Percentiles rank a stretch among this genome's conserved stretches.
These are phyloP conservation scores for Isurus oxyrinchus DNA, from an alignment of 2,113 vertebrate species.

Conservation along the genomic window DNA sequence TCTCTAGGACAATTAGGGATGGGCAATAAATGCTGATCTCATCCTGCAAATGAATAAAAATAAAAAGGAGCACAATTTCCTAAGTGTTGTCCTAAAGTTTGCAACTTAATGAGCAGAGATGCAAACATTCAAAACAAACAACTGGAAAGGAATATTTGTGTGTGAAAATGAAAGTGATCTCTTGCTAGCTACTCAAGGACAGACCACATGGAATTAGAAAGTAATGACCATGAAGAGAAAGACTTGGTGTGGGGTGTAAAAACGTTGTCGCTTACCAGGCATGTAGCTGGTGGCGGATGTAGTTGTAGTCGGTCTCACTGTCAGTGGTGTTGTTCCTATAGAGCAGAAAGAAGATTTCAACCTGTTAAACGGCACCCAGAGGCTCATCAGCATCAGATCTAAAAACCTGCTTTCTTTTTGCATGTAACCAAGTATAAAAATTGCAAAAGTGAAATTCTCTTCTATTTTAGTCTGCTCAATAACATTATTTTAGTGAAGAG, in stretches of 20 bases:
- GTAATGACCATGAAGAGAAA: neutral
- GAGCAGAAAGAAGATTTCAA: neutral
- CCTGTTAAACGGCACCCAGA: neutral
- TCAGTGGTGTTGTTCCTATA: neutral
- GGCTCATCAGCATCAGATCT: neutral
- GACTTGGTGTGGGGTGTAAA: neutral
- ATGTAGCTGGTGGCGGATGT: neutral
- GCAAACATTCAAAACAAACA: too few relatives aligned
- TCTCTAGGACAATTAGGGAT: too few relatives aligned
- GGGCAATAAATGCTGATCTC: too few relatives aligned
- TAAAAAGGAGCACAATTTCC: too few relatives aligned
- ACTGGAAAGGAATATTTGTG: too few relatives aligned
- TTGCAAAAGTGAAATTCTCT: neutral
- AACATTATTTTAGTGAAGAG: neutral
- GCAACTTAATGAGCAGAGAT: too few relatives aligned
- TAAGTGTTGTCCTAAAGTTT: too few relatives aligned
- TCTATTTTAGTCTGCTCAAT: neutral
- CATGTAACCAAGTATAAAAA: too few relatives aligned
- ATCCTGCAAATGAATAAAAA: too few relatives aligned
- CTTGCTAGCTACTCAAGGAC: too few relatives aligned
- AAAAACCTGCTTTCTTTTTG: neutral
- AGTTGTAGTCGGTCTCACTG: neutral
- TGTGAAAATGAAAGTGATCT: too few relatives aligned
- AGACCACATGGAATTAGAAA: neutral
- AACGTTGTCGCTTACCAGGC: neutral